Percentiles rank a stretch among this genome's conserved stretches.
Conservation (phyloP, 2,888 invertebrate genomes). For the Iphiclides podalirius region DNA sequence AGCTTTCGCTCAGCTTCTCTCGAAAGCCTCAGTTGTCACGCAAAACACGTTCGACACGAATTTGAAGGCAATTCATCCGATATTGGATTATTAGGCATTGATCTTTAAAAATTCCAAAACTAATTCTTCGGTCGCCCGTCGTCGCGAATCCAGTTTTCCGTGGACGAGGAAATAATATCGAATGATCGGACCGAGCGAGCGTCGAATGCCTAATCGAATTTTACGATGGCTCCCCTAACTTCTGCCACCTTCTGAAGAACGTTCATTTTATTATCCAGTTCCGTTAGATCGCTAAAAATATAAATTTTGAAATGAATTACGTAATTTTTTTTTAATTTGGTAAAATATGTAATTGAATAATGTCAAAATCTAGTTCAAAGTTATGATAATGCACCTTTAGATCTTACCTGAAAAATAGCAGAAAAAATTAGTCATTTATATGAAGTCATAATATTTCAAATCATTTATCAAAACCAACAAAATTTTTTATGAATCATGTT, state of each 20-base stretch:
- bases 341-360: no score
- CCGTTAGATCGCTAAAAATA: neutral
- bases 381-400: no score
- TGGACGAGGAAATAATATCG: constrained; percentile 60
- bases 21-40: constrained; percentile 39
- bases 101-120: constrained; percentile 61
- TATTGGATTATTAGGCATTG: constrained; percentile 78
- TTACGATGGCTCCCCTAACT: constrained; percentile 3
- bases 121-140: constrained; percentile 38
- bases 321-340: no score
- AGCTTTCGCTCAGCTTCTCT: constrained; percentile 40
- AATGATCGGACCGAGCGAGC: constrained; percentile 54
- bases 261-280: neutral
- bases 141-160: constrained; percentile 50
- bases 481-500: no score
- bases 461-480: no score
- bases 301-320: no score
- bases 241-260: no score
- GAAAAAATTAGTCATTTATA: no score
- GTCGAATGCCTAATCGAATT: constrained; percentile 46
- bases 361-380: no score
- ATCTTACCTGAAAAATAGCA: no score
- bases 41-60: constrained; percentile 65
- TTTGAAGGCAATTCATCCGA: constrained; percentile 76
- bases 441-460: no score